phyloP scores from a whole-genome alignment of 1,140 invertebrate species.

The Fopius arisanus region DNA sequence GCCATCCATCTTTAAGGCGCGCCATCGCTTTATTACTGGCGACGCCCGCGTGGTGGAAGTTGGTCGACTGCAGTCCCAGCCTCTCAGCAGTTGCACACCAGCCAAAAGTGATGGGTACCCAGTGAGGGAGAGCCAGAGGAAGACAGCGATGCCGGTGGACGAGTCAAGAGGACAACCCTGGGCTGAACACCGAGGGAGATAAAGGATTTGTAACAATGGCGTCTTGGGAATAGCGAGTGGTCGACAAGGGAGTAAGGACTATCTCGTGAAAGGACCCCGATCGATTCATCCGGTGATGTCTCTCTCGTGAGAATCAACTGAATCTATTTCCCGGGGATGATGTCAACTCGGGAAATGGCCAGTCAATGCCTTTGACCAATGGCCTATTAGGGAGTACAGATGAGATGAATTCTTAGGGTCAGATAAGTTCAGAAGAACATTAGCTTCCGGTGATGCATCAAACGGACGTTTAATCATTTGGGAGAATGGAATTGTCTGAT shows the following conservation, averaged over 20 bases:
- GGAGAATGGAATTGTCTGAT: background rate
- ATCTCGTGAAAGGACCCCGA: background rate
- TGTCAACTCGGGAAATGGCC: background rate
- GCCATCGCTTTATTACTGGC: constrained; percentile 31
- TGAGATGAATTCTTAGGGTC: background rate
- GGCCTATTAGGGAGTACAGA: background rate
- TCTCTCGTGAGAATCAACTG: constrained; percentile 10
- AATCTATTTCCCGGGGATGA: background rate
- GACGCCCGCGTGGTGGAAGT: constrained; percentile 12
- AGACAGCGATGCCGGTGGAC: background rate
- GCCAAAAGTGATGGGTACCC: background rate
- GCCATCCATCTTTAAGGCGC: constrained; percentile 30
- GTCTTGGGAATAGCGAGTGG: background rate
- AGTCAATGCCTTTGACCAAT: background rate
- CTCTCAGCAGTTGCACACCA: background rate
- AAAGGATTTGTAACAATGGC: constrained; percentile 7
- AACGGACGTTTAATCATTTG: background rate
- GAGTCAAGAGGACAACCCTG: background rate
- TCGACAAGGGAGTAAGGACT: background rate
- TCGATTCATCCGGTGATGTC: background rate
- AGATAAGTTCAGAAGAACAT: background rate
- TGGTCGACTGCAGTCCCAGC: background rate
- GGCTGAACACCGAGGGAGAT: background rate
- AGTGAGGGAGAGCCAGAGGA: background rate
- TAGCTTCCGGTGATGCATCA: background rate